Evolutionary conservation across 1,140 invertebrate species (phyloP), one percentile per base, ranked within the genome.

Genomic region (Dreissena polymorpha): DNA sequence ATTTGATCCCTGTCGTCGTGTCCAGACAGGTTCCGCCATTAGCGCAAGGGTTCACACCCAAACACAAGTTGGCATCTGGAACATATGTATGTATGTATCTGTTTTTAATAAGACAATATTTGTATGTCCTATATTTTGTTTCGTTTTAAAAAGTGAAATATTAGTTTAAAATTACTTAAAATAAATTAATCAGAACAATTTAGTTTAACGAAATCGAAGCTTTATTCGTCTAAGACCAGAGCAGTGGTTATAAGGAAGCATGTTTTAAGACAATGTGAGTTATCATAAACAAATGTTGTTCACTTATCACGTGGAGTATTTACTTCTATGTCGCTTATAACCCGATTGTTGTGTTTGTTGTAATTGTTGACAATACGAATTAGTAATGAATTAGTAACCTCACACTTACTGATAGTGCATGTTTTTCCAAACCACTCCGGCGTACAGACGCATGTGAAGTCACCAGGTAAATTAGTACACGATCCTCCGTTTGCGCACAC

Each of bases 401-500:
- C 39, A 39, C 8, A 39, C 39, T 5, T 39, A 39, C 39, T 39
- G 39, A 39, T 39, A 5, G 39, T 39, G 39, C 39, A 39, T 39
- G 39, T 39, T 39, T 39, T 39, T 39, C 39, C 39, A 6, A 81
- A 89, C 82, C 88, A 90, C 49, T 97, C 97, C 3, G 95, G 94
- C 53, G 95, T 94, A 93, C 98, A 99, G 16, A 96, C 95, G 90
- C 98, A 99, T 21, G 96, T 97, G 91, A 97, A 99, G 21, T 96
- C 69, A 91, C 98, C 98, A 88, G 98, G 97, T 0, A 96, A 97
- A 89, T 99, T 97, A 49, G 97, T 95, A 90, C 98, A 99, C 0
- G 95, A 96, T 5, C 97, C 98, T 2, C 96, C 96, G 90, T 98
- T 97, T 95, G 98, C 96, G 90, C 98, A 99, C 5, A 87, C 87